Conservation (phyloP, 2,888 invertebrate genomes). For the Brachycybe producta region DNA sequence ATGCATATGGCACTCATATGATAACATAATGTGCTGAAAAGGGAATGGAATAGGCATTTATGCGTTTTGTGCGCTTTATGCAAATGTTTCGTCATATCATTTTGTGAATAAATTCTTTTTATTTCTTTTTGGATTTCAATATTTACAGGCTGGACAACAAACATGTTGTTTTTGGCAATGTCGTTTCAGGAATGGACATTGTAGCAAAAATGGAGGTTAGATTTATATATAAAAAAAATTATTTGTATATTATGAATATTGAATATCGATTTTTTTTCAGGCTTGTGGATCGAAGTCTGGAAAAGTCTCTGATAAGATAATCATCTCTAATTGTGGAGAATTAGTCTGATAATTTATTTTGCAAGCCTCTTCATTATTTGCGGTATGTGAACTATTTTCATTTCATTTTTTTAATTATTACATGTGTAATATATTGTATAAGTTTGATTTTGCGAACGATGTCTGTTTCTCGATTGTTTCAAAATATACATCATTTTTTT, state of each 20-base stretch:
- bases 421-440: too few relatives aligned
- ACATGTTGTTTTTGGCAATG: constrained; percentile 96
- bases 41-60: too few relatives aligned
- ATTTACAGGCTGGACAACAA: constrained; percentile 71
- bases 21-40: too few relatives aligned
- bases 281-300: constrained; percentile 69
- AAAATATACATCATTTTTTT: too few relatives aligned
- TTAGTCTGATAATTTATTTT: constrained; percentile 32
- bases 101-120: too few relatives aligned
- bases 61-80: too few relatives aligned
- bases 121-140: constrained; percentile 13
- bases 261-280: constrained; percentile 24
- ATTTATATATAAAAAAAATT: constrained; percentile 4
- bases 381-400: too few relatives aligned
- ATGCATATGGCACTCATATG: too few relatives aligned
- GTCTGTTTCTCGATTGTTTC: too few relatives aligned
- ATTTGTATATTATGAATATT: not conserved
- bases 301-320: constrained; percentile 61
- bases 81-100: too few relatives aligned
- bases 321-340: constrained; percentile 74
- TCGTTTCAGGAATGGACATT: constrained; percentile 83
- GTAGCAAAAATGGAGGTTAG: constrained; percentile 70
- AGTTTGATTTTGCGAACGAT: too few relatives aligned
- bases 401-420: too few relatives aligned
- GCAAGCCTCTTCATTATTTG: not conserved